Conservation (phyloP, 1,140 invertebrate species). For the Drosophila parabipectinata region DNA sequence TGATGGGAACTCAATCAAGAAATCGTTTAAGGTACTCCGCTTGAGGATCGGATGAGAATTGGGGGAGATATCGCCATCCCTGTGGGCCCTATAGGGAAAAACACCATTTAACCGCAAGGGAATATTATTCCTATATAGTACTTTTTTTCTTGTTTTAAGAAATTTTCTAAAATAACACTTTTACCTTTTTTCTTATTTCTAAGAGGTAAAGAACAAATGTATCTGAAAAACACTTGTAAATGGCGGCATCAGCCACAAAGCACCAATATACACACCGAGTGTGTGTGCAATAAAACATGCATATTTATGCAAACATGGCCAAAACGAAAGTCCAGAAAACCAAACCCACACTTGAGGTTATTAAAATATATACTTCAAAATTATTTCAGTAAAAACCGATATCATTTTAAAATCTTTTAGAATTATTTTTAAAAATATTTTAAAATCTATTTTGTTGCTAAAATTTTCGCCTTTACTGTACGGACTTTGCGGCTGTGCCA, state of each 20-base stretch:
- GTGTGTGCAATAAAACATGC: slow-evolving; percentile 78
- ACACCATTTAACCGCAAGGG: too few relatives aligned
- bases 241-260: slow-evolving; percentile 71
- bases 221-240: slow-evolving; percentile 73
- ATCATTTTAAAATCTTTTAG: not conserved
- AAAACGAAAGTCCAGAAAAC: slow-evolving; percentile 4
- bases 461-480: not conserved
- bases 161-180: too few relatives aligned
- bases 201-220: slow-evolving; percentile 23
- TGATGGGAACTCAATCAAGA: too few relatives aligned
- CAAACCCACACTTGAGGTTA: slow-evolving; percentile 13
- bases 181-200: not conserved
- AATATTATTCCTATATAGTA: too few relatives aligned
- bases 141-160: too few relatives aligned
- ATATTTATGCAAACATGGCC: slow-evolving; percentile 63
- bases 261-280: slow-evolving; percentile 68
- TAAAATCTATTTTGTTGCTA: not conserved
- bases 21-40: too few relatives aligned
- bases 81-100: too few relatives aligned
- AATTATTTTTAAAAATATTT: not conserved
- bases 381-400: not conserved
- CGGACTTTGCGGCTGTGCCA: slow-evolving; percentile 23
- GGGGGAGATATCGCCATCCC: too few relatives aligned
- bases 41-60: too few relatives aligned
- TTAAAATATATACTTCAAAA: not conserved